Base-by-base conservation (phyloP, 1,140 invertebrate species). In the Brachionus rotundiformis region DNA sequence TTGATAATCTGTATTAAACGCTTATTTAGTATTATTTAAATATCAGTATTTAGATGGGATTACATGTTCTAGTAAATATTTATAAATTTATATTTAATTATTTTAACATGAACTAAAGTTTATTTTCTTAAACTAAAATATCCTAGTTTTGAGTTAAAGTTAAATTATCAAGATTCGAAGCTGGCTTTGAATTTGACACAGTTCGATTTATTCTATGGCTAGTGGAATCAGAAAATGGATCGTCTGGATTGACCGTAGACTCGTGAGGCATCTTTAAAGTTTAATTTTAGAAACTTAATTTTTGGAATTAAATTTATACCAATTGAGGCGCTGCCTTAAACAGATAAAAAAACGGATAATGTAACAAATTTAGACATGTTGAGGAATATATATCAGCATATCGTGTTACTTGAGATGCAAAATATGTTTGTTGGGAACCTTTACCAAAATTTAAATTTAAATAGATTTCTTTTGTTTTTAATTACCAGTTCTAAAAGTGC, bases 341-440 rank as follows among this genome's bases (percentile, higher is more conserved):
- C 65, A 89, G 86, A 89, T 99, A 99, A 85, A 93, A 95, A 89
- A 98, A 98, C 33, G 97, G 97, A 89, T 99, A 99, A 88, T 98
- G 95, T 84, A 99, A 93, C 82, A 99, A 90, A 89, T 99, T 99
- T 63, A 98, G 91, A 87, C 97, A 94, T n/a, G 94, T 95, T 0
- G 94, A 93, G 7, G 96, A 95, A 87, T 99, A 99, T 41, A 99
- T 88, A 89, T 99, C 97, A 44, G 97, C 96, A 88, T 98, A 99
- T 86, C 96, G 92, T 65, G 95, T 94, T 80, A 98, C 89, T 83
- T 89, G 88, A 25, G 93, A 94, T 36, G 96, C 96, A 90, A 99
- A 99, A 89, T 98, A 98, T 0, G 96, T 98, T 89, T 98, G 96
- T 41, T 96, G 90, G 36, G 96, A 98, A 29, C 96, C 95, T 84